A percentile compares a stretch with the other conserved stretches of the same genome.
Evolutionary conservation across 2,113 vertebrate genomes (phyloP).

Genomic region (Bothrops jararaca): DNA sequence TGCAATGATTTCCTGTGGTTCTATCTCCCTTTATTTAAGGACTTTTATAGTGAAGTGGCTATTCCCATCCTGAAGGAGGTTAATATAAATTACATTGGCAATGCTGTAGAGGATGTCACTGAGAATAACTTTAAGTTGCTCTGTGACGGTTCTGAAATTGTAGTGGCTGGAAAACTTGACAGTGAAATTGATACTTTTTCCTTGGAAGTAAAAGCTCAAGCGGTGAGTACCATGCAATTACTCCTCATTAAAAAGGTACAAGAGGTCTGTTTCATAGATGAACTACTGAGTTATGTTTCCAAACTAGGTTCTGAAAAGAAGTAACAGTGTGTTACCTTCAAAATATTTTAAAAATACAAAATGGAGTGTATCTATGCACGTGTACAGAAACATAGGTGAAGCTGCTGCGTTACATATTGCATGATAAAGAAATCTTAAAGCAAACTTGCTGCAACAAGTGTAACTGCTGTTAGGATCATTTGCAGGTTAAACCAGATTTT

Average conservation of each 20-base stretch:
- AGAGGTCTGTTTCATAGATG: background rate
- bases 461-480: background rate
- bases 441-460: background rate
- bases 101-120: constrained; percentile 73
- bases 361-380: background rate
- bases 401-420: background rate
- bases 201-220: constrained; percentile 75
- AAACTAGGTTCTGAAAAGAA: background rate
- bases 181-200: constrained; percentile 68
- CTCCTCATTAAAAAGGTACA: background rate
- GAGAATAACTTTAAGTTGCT: constrained; percentile 74
- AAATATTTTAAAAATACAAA: background rate
- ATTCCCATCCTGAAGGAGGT: constrained; percentile 79
- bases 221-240: constrained; percentile 68
- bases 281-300: background rate
- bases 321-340: background rate
- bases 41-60: constrained; percentile 87
- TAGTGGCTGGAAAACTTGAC: constrained; percentile 81
- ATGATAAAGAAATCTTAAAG: background rate
- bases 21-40: constrained; percentile 60
- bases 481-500: background rate
- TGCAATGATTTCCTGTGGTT: background rate
- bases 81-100: constrained; percentile 78
- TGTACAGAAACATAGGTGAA: background rate
- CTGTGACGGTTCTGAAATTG: constrained; percentile 86